A percentile compares a stretch with the other conserved stretches of the same genome.
phyloP scores from a whole-genome alignment of 1,140 invertebrate species.

The Gryllus bimaculatus region DNA sequence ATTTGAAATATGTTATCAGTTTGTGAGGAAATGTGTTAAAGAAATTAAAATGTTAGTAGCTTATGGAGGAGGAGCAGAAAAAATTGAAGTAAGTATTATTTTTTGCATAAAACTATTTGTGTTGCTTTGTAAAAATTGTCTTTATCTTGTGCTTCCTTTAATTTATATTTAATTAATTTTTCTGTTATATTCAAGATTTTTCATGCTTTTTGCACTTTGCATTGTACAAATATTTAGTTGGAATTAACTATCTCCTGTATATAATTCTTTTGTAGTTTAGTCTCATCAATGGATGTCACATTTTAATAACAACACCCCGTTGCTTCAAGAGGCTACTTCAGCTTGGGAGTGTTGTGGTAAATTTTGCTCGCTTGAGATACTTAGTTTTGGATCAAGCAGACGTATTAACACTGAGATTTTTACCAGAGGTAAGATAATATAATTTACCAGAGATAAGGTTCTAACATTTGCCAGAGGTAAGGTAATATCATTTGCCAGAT shows the following conservation, averaged over 20 bases:
- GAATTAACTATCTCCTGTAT: no score
- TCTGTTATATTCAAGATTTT: no score
- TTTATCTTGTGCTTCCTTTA: no score
- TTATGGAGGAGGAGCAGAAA: conserved; percentile 17
- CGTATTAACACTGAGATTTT: conserved; percentile 34
- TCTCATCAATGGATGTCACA: conserved; percentile 35
- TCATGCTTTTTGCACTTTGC: no score
- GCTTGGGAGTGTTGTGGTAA: conserved; percentile 23
- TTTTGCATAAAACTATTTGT: not conserved
- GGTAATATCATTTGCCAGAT: no score
- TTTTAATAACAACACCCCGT: conserved; percentile 35
- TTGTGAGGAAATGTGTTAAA: conserved; percentile 2
- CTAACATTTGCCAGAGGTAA: no score
- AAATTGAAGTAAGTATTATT: not conserved
- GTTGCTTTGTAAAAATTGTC: conserved; percentile 11
- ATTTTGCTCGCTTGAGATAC: conserved; percentile 30
- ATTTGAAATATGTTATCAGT: not conserved
- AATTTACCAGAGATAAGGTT: no score
- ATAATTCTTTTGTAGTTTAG: conserved; percentile 25
- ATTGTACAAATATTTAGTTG: no score
- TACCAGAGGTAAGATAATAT: conserved; percentile 25
- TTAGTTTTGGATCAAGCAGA: conserved; percentile 36
- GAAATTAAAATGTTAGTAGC: conserved; percentile 9
- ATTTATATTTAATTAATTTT: no score
- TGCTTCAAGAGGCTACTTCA: conserved; percentile 30